Percentiles rank a stretch among this genome's conserved stretches.
These are phyloP conservation scores for Amazona ochrocephala DNA, from an alignment of 2,797 vertebrate species.

Conservation along the genomic window DNA sequence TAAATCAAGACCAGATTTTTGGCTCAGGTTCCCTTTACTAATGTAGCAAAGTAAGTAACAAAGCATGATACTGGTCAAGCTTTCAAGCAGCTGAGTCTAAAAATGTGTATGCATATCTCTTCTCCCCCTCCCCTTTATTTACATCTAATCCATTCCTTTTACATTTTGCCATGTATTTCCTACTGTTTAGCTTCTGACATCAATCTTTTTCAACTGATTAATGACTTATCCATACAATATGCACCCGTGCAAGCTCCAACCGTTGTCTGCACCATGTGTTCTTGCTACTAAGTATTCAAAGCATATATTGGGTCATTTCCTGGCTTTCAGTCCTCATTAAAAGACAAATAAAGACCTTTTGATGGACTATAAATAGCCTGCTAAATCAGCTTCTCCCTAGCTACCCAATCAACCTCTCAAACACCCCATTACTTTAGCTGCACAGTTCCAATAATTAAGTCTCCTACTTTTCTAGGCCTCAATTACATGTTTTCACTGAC, in stretches of 20 bases:
- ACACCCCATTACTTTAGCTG: background rate
- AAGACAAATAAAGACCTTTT: background rate
- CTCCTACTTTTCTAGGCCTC: background rate
- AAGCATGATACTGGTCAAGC: background rate
- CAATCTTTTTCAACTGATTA: background rate
- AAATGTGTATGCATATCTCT: background rate
- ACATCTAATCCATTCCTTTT: background rate
- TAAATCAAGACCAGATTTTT: background rate
- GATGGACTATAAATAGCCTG: background rate
- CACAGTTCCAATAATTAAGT: background rate
- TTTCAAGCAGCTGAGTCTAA: background rate
- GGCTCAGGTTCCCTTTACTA: background rate
- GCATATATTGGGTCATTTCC: background rate
- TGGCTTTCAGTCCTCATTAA: background rate
- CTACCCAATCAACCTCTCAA: background rate
- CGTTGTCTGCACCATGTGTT: background rate
- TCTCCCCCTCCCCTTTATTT: background rate
- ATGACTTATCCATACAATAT: background rate
- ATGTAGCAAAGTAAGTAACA: background rate
- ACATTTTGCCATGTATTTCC: background rate
- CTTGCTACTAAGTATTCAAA: accelerated
- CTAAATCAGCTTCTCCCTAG: background rate
- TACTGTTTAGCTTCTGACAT: background rate
- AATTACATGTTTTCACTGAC: constrained; percentile 3
- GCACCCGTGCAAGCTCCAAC: background rate